These are phyloP conservation scores for Drosophila malerkotliana DNA, from an alignment of 1,140 invertebrate species.

Conservation along the genomic window DNA sequence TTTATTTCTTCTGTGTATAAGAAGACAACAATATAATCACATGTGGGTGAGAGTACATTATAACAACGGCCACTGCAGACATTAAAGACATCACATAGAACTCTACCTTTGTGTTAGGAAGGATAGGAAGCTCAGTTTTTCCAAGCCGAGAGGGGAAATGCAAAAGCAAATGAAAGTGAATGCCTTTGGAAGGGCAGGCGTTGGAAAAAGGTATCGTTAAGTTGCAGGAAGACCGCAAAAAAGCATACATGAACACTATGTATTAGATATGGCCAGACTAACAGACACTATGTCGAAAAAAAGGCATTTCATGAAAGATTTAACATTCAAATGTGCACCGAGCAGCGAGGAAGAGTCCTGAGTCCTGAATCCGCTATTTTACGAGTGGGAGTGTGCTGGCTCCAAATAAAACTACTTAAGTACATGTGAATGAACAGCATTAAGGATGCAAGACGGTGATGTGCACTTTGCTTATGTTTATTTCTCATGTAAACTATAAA, in stretches of 20 bases:
- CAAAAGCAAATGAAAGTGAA: conserved; percentile 75
- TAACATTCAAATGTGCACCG: conserved; percentile 79
- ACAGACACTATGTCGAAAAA: conserved; percentile 32
- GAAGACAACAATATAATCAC: conserved; percentile 10
- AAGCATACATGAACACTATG: conserved; percentile 43
- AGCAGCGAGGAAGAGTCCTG: conserved; percentile 34
- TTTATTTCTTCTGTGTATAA: conserved; percentile 19
- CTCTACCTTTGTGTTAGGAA: conserved; percentile 66
- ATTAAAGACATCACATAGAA: conserved; percentile 76
- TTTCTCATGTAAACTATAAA: conserved; percentile 52
- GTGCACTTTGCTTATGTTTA: conserved; percentile 64
- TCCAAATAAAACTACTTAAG: conserved; percentile 79
- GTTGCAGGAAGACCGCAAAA: conserved; percentile 65
- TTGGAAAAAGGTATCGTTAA: conserved; percentile 62
- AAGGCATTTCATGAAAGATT: conserved; percentile 78
- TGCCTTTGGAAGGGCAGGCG: conserved; percentile 26
- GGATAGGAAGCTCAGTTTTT: conserved; percentile 49
- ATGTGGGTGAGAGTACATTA: conserved; percentile 59
- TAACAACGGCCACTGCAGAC: conserved; percentile 70
- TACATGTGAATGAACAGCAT: conserved; percentile 73
- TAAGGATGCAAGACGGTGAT: conserved; percentile 46
- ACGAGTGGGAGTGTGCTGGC: conserved; percentile 26
- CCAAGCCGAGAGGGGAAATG: conserved; percentile 27
- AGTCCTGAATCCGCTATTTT: conserved; percentile 17
- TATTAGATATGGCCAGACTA: conserved; percentile 44